Percentiles rank a stretch among this genome's conserved stretches.
Evolutionary conservation across 2,113 vertebrate species (phyloP).

Genomic region (Desmodus rotundus): DNA sequence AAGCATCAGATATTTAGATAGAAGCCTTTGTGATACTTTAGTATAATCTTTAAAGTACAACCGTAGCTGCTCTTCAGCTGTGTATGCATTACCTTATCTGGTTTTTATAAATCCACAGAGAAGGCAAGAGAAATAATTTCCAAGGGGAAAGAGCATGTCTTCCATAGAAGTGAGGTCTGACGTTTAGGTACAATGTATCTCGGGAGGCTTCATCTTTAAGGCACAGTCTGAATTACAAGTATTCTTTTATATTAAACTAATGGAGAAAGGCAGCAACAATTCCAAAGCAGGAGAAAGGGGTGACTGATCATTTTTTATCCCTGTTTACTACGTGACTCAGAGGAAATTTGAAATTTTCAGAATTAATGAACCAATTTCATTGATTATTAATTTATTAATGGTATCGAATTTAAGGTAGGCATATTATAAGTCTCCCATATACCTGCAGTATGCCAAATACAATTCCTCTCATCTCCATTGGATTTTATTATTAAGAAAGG

Average conservation of each 20-base stretch:
- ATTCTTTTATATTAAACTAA: neutral
- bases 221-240: neutral
- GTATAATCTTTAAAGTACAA: neutral
- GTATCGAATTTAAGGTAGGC: neutral
- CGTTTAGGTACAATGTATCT: neutral
- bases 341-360: neutral
- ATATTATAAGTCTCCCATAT: neutral
- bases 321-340: neutral
- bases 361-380: constrained; percentile 19
- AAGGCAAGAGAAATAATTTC: neutral
- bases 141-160: neutral
- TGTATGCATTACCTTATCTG: neutral
- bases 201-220: neutral
- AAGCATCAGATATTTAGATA: neutral
- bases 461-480: neutral
- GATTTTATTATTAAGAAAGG: constrained; percentile 4
- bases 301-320: neutral
- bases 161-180: neutral
- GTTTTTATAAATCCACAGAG: neutral
- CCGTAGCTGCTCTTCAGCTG: neutral
- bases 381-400: constrained; percentile 23
- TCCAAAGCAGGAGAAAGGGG: neutral
- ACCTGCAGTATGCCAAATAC: neutral
- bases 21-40: neutral
- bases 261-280: neutral